Evolutionary conservation across 2,797 vertebrate genomes (phyloP).

Genomic region (Buceros bicornis): DNA sequence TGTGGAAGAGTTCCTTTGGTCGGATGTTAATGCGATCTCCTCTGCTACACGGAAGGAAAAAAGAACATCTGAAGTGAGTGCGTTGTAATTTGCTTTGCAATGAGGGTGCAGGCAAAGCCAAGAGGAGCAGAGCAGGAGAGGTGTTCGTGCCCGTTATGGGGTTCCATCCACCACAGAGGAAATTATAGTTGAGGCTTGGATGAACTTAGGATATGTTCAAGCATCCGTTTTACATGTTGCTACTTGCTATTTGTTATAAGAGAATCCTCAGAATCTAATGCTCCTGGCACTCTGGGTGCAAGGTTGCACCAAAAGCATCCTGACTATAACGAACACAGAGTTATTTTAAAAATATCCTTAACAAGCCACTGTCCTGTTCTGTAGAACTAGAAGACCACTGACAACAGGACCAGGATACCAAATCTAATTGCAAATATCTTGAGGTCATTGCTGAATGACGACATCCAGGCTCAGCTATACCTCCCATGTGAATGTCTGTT

Average conservation of each 20-base stretch:
- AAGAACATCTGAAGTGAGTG: background rate
- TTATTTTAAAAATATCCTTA: background rate
- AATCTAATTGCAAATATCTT: background rate
- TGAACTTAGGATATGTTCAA: background rate
- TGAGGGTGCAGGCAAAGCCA: conserved; percentile 5
- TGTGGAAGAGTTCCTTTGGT: background rate
- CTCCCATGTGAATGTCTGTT: background rate
- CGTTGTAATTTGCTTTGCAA: background rate
- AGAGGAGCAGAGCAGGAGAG: background rate
- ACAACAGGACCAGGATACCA: background rate
- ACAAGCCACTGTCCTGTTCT: background rate
- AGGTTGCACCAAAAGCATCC: background rate
- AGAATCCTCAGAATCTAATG: background rate
- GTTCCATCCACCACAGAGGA: background rate
- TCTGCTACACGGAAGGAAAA: background rate
- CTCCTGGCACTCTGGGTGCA: background rate
- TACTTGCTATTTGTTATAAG: background rate
- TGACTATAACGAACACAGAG: background rate
- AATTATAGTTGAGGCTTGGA: background rate
- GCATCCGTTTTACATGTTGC: background rate
- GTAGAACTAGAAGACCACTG: background rate
- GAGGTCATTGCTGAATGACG: background rate
- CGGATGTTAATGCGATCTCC: background rate
- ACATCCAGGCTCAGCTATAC: background rate
- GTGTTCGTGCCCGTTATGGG: background rate